These are phyloP conservation scores for Clistopyga incitator DNA, from an alignment of 2,888 invertebrate genomes.

Conservation along the genomic window DNA sequence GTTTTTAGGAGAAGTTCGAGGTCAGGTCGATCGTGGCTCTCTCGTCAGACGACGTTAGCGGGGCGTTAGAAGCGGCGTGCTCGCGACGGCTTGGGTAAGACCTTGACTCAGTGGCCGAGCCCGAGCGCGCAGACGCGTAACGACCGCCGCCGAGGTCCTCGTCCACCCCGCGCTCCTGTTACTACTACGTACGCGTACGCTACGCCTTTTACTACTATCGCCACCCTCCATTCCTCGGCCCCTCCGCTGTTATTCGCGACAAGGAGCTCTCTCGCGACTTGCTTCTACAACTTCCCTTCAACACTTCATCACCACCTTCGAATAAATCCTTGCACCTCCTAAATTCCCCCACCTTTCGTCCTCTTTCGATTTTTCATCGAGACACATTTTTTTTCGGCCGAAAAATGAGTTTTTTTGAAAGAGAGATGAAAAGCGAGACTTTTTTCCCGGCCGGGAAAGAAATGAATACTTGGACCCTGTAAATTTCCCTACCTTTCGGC, in stretches of 20 bases:
- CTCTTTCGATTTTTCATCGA: not conserved
- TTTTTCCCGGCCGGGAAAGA: no score
- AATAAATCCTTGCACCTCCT: not conserved
- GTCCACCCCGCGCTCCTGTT: constrained; percentile 44
- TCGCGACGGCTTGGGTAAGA: constrained; percentile 65
- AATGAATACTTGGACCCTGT: no score
- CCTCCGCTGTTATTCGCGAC: constrained; percentile 39
- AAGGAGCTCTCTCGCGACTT: constrained; percentile 19
- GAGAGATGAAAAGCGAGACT: no score
- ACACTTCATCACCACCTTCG: not conserved
- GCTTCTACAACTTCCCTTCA: not conserved
- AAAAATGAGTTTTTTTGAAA: no score
- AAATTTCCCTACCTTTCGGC: no score
- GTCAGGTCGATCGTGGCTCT: constrained; percentile 78
- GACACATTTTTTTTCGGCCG: no score
- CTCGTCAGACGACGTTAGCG: constrained; percentile 62
- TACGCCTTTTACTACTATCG: constrained; percentile 65
- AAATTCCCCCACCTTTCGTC: not conserved
- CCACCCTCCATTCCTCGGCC: constrained; percentile 31
- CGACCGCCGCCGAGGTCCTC: constrained; percentile 56
- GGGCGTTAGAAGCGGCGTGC: constrained; percentile 24
- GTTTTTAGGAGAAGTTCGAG: constrained; percentile 72
- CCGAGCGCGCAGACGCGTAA: constrained; percentile 72
- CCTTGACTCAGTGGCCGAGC: constrained; percentile 78
- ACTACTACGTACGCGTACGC: constrained; percentile 65